Base-by-base conservation (phyloP, 30 jellyfish, hydroid and myxozoan species). In the Aurelia aurita complex sp. Pacific region DNA sequence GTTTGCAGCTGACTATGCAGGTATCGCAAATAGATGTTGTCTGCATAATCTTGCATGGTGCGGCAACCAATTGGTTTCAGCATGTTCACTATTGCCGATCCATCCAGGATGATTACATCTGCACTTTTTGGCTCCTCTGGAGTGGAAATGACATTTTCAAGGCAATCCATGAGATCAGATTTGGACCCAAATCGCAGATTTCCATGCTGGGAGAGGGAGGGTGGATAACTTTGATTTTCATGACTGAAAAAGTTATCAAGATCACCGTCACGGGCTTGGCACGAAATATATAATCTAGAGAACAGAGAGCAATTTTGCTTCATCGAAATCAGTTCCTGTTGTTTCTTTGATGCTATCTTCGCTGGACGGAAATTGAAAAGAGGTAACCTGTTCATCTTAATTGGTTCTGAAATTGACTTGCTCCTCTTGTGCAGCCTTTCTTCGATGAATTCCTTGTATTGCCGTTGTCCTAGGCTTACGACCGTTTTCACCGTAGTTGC, bases 201-300 rank as follows among this genome's bases (percentile, higher is more conserved):
- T 35, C 85, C 73, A 16, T 18, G 74, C 73, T 52, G 73, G 16
- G 85, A 74, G 2, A 74, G 29, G 46, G 85, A 46, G 2, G 85
- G 85, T 36, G 85, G 85, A 12, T 38, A 42, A 12, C 67, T 3
- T 38, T 38, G 46, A 38, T 38, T 38, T 38, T 38, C 46, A 38
- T 38, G 46, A 38, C 53, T 42, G 85, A n/a, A 51, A 77, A 51
- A 75, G 42, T 29, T 50, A 40, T 80, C 85, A 18, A 69, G 57
- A 2, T 67, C 70, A 32, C 90, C 87, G 63, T 51, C 90, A 40
- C 90, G 19, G 55, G 70, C 54, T 19, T 80, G 90, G 40, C 84
- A 64, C 40, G 87, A 86, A 40, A 80, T 62, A 12, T 80, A 80
- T 86, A 80, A 50, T 65, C 73, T 76, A 3, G 84, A 54, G 67